These are phyloP conservation scores for Hirudinaria manillensis DNA, from an alignment of 2,888 invertebrate genomes.

Conservation along the genomic window DNA sequence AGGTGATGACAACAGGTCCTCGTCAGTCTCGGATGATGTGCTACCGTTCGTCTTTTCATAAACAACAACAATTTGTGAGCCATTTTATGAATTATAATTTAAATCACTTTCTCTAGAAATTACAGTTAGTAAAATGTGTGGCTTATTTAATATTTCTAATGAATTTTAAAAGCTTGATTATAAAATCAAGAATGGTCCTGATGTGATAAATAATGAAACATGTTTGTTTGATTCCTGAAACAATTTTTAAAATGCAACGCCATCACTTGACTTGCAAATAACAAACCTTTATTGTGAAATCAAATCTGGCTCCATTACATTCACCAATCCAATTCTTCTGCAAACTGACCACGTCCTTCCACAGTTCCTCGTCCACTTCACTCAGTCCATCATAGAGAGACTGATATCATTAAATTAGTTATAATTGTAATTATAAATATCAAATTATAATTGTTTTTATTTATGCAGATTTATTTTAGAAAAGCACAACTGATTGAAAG, in stretches of 20 bases:
- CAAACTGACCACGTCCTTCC: slow-evolving; percentile 50
- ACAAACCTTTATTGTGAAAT: slow-evolving; percentile 35
- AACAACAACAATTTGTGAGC: not conserved
- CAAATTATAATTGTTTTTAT: not conserved
- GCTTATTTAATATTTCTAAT: not conserved
- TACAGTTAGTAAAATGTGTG: no score
- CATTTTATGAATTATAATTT: not conserved
- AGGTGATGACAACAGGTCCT: slow-evolving; percentile 31
- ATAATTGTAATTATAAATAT: not conserved
- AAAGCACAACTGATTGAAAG: no score
- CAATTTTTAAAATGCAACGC: not conserved
- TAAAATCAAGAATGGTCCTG: not conserved
- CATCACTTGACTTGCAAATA: not conserved
- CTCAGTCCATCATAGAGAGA: slow-evolving; percentile 47
- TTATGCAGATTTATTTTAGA: no score
- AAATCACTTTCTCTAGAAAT: no score
- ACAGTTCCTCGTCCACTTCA: slow-evolving; percentile 48
- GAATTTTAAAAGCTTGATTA: not conserved
- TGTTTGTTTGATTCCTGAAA: not conserved
- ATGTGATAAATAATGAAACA: not conserved
- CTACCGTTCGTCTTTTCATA: not conserved
- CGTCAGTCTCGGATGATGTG: not conserved
- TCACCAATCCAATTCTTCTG: slow-evolving; percentile 56
- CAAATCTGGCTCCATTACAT: slow-evolving; percentile 45
- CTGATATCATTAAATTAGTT: slow-evolving; percentile 26